phyloP scores from a whole-genome alignment of 2,113 vertebrate genomes.

The Platysternon megacephalum region DNA sequence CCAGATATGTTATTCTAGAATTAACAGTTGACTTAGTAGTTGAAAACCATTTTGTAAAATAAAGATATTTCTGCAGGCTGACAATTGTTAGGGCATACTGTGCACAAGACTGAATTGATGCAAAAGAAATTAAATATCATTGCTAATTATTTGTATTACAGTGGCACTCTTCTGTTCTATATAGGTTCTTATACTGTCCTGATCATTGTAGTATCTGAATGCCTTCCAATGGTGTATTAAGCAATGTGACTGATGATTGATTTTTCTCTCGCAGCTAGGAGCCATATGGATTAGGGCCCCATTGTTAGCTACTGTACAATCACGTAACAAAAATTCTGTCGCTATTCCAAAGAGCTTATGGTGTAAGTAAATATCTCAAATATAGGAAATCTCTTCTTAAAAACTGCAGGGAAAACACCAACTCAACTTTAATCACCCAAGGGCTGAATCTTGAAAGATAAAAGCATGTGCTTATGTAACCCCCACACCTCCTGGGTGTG shows the following conservation, averaged over 20 bases:
- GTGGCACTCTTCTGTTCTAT: neutral
- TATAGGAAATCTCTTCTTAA: neutral
- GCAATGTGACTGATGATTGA: neutral
- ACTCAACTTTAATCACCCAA: neutral
- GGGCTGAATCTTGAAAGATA: neutral
- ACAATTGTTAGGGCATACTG: neutral
- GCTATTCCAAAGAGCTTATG: neutral
- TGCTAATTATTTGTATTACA: neutral
- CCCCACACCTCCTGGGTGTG: too few species aligned
- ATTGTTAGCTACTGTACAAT: fast-evolving
- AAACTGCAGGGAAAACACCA: neutral
- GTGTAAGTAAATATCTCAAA: neutral
- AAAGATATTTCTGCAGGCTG: neutral
- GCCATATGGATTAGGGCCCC: neutral
- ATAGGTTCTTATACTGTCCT: neutral
- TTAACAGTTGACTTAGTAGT: neutral
- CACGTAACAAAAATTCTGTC: neutral
- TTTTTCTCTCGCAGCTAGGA: neutral
- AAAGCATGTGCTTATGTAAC: neutral
- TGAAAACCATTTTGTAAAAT: neutral
- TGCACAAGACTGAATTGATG: neutral
- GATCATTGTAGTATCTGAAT: neutral
- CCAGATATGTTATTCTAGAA: neutral
- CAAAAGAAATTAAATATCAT: fast-evolving
- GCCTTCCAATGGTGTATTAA: neutral